phyloP scores from a whole-genome alignment of 2,113 vertebrate genomes.

The Hyaena hyaena region DNA sequence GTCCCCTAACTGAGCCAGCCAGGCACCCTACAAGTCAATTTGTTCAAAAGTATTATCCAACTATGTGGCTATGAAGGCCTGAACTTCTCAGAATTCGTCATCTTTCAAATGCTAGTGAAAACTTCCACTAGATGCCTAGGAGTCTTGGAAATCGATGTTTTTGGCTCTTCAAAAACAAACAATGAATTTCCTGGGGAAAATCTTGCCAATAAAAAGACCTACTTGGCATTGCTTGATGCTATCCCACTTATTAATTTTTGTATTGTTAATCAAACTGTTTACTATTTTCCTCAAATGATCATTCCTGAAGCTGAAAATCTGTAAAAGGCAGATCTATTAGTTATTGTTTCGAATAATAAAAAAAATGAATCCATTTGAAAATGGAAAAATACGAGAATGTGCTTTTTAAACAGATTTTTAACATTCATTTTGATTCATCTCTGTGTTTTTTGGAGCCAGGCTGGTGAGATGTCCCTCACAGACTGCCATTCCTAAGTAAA shows the following conservation, averaged over 20 bases:
- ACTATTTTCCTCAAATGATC: slow-evolving; percentile 56
- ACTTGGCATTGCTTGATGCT: not conserved
- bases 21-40: not conserved
- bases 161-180: not conserved
- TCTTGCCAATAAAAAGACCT: not conserved
- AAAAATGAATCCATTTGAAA: slow-evolving; percentile 19
- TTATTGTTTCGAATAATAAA: slow-evolving; percentile 41
- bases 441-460: not conserved
- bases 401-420: slow-evolving; percentile 30
- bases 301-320: slow-evolving; percentile 43
- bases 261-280: not conserved
- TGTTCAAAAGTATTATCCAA: not conserved
- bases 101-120: slow-evolving; percentile 25
- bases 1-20: not conserved
- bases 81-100: slow-evolving; percentile 18
- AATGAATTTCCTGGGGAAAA: not conserved
- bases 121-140: not conserved
- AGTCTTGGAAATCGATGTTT: not conserved
- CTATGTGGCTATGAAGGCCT: not conserved
- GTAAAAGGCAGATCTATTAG: slow-evolving; percentile 26
- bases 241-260: slow-evolving; percentile 18
- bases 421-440: not conserved
- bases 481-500: not conserved
- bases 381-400: not conserved
- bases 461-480: not conserved